These are phyloP conservation scores for Euproctis similis DNA, from an alignment of 2,888 invertebrate genomes.

Conservation along the genomic window DNA sequence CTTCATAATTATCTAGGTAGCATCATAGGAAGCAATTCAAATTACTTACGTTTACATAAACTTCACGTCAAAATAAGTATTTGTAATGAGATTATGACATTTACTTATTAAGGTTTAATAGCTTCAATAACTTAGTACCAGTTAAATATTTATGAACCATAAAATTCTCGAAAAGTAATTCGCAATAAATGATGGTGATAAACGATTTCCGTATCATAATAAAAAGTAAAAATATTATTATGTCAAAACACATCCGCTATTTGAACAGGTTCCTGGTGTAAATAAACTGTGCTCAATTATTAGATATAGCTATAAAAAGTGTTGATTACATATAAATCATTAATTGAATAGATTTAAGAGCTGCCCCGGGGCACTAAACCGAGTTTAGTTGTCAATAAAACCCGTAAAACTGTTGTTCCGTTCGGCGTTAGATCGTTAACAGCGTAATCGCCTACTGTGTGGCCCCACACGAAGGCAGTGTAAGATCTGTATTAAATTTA, in stretches of 20 bases:
- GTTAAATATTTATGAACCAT: slow-evolving; percentile 23
- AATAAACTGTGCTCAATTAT: slow-evolving; percentile 24
- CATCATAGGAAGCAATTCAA: slow-evolving; percentile 6
- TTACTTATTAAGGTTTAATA: slow-evolving; percentile 8
- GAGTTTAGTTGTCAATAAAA: slow-evolving; percentile 53
- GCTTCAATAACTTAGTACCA: slow-evolving; percentile 17
- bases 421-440: slow-evolving; percentile 37
- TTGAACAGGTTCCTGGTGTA: slow-evolving; percentile 27
- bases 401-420: slow-evolving; percentile 44
- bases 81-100: slow-evolving; percentile 14
- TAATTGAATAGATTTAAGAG: slow-evolving; percentile 51
- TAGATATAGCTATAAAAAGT: slow-evolving; percentile 29
- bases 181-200: slow-evolving; percentile 22
- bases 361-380: slow-evolving; percentile 39
- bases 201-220: slow-evolving; percentile 25
- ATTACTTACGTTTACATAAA: slow-evolving; percentile 1
- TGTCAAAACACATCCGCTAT: slow-evolving; percentile 27
- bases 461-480: too few relatives aligned
- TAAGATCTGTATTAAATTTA: too few relatives aligned
- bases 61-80: slow-evolving; percentile 6
- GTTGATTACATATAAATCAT: slow-evolving; percentile 44
- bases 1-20: slow-evolving; percentile 5
- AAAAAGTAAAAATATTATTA: slow-evolving; percentile 25
- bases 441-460: slow-evolving; percentile 34
- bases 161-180: slow-evolving; percentile 17